Base-by-base conservation (phyloP, 2,797 vertebrate species). In the Etheostoma nigrum region DNA sequence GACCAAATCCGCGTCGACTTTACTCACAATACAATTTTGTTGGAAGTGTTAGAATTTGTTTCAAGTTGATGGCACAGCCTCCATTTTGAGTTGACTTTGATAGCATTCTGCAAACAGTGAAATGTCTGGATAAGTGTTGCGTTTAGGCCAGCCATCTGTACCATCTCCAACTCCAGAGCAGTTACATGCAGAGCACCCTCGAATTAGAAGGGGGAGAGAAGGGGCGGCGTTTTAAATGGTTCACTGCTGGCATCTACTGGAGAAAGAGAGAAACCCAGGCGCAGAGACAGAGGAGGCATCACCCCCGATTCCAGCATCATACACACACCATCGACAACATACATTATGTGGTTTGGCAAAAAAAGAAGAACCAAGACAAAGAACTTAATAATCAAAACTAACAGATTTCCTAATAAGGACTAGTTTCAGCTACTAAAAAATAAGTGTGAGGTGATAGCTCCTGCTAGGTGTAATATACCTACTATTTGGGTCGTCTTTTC, bases 201-300 rank as follows among this genome's bases (percentile, higher is more conserved):
- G 25, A 60, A 69, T 72, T 57, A 67, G 54, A 79, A 40, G 57
- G 61, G 67, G 64, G 64, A 74, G 68, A 53, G 67, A n/a, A 2
- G n/a, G 1, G 42, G 40, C 19, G 0, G 45, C 0, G 23, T 77
- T 84, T 92, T 88, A 68, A 90, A 73, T 10, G 88, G 89, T 91
- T 89, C 93, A 88, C 86, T 94, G 94, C 93, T 95, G 95, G 85
- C 95, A 95, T 94, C 95, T 96, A 92, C 83, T 91, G 94, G 93
- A 54, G 61, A 25, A 14, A 55, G 4, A 0, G n/a, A 53, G 81
- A 75, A 87, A 16, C 4, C 68, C 74, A 65, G 54, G 8, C 19
- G 4, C 40, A 16, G 52, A 25, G 53, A 42, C 52, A 61, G 58
- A 83, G 57, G 72, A 83, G 73, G 65, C 68, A 40, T 82, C 59